Evolutionary conservation across 2,113 vertebrate species (phyloP).

Genomic region (Isichthys henryi): DNA sequence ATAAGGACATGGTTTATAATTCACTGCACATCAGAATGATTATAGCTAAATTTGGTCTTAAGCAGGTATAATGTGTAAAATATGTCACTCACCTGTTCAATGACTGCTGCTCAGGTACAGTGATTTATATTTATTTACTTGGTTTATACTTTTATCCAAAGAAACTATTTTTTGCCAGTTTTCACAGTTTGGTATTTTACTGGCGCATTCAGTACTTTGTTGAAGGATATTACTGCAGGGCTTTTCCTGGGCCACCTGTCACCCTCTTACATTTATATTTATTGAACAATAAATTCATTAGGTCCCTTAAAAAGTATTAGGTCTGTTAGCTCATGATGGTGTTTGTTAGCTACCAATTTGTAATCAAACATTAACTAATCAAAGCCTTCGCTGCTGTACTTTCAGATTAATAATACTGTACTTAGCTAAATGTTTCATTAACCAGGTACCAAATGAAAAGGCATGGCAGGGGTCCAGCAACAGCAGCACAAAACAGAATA

Average conservation of each 20-base stretch:
- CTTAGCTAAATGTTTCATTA: conserved; percentile 6
- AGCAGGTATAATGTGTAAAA: not conserved
- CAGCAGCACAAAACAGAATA: conserved; percentile 49
- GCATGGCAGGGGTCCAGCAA: conserved; percentile 62
- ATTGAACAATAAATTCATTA: not conserved
- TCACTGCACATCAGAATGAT: not conserved
- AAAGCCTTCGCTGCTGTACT: not conserved
- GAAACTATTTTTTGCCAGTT: not conserved
- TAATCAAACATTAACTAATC: not conserved
- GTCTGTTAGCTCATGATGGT: not conserved
- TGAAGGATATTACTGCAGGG: not conserved
- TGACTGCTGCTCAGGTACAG: not conserved
- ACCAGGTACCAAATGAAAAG: conserved; percentile 54
- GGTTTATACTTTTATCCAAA: not conserved
- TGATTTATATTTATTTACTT: not conserved
- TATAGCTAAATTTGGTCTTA: not conserved
- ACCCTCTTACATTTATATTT: not conserved
- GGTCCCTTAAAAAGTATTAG: not conserved
- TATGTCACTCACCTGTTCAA: not conserved
- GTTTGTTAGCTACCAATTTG: not conserved
- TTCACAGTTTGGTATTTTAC: not conserved
- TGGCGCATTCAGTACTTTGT: not conserved
- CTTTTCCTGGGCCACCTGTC: not conserved
- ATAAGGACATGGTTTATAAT: not conserved
- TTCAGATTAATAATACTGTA: not conserved